Conservation (phyloP, 1,140 invertebrate genomes). For the Aphaenogaster ashmeadi region DNA sequence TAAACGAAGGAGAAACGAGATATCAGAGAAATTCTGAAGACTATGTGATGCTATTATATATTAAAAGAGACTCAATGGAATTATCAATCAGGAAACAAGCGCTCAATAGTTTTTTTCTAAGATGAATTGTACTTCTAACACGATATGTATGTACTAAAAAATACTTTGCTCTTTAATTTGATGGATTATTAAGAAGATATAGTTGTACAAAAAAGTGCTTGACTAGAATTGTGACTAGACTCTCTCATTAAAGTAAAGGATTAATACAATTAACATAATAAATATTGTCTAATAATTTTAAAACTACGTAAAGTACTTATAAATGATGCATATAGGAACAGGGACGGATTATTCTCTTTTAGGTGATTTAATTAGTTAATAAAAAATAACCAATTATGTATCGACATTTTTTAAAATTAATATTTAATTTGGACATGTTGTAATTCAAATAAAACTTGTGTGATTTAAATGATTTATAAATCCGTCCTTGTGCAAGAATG, state of each 20-base stretch:
- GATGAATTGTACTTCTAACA: slow-evolving; percentile 80
- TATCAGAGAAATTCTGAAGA: slow-evolving; percentile 56
- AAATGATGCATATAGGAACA: slow-evolving; percentile 66
- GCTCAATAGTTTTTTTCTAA: slow-evolving; percentile 45
- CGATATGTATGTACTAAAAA: slow-evolving; percentile 85
- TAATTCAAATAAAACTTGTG: slow-evolving; percentile 16
- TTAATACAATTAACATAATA: slow-evolving; percentile 8
- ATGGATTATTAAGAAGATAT: slow-evolving; percentile 63
- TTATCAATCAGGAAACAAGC: slow-evolving; percentile 61
- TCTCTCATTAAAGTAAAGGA: slow-evolving; percentile 48
- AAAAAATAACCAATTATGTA: not conserved
- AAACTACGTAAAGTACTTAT: slow-evolving; percentile 50
- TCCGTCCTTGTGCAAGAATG: slow-evolving; percentile 65
- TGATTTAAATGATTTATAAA: slow-evolving; percentile 45
- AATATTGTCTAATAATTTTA: slow-evolving; percentile 49
- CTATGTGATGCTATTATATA: slow-evolving; percentile 25
- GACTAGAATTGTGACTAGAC: slow-evolving; percentile 65
- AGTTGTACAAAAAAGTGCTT: slow-evolving; percentile 65
- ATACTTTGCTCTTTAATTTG: slow-evolving; percentile 77
- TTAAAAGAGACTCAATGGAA: slow-evolving; percentile 39
- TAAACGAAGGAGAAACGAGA: slow-evolving; percentile 64
- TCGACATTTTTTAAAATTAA: not conserved
- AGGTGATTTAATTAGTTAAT: slow-evolving; percentile 16
- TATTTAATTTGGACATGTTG: not conserved
- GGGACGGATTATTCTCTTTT: slow-evolving; percentile 41